Percentiles rank a stretch among this genome's conserved stretches.
Evolutionary conservation across 2,113 vertebrate genomes (phyloP).

Genomic region (Ailuropoda melanoleuca): DNA sequence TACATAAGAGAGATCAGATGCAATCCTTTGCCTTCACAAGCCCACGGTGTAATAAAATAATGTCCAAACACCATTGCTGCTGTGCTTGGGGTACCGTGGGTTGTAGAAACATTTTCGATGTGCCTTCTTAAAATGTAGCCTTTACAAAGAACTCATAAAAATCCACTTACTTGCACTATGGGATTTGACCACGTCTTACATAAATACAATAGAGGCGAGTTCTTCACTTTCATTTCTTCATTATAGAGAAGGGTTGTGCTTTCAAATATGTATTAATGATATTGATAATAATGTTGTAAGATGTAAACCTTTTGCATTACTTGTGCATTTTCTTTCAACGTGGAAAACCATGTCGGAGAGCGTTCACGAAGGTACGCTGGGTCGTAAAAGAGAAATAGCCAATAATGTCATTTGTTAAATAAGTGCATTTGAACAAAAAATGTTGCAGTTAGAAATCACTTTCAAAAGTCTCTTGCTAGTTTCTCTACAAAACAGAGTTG

Average conservation of each 20-base stretch:
- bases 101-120: not conserved
- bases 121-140: not conserved
- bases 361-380: not conserved
- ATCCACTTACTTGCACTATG: not conserved
- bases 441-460: constrained; percentile 26
- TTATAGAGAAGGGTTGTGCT: not conserved
- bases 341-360: not conserved
- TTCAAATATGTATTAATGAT: constrained; percentile 22
- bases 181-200: not conserved
- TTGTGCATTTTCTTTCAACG: not conserved
- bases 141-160: not conserved
- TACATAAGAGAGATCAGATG: not conserved
- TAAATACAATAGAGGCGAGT: not conserved
- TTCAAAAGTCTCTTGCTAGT: constrained; percentile 11
- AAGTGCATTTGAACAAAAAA: not conserved
- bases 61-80: not conserved
- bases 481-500: not conserved
- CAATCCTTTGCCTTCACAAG: not conserved
- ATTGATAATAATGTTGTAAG: not conserved
- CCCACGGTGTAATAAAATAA: not conserved
- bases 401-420: constrained; percentile 11
- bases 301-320: not conserved
- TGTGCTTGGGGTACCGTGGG: accelerated
- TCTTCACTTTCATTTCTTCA: not conserved
- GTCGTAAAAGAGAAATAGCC: not conserved